Conservation (phyloP, 2,888 invertebrate genomes). For the Dorcus parallelipipedus region DNA sequence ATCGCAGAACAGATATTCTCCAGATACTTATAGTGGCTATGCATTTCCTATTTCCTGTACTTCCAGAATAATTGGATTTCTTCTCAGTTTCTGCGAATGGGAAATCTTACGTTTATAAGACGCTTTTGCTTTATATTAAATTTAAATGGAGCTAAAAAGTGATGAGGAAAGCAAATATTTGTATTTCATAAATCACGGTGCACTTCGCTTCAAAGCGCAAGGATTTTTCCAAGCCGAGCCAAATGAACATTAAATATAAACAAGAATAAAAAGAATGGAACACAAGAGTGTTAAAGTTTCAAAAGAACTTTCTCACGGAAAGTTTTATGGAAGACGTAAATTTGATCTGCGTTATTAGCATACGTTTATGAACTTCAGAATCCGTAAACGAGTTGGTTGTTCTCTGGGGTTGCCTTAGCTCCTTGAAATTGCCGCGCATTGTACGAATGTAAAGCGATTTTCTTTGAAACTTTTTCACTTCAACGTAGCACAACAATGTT, state of each 20-base stretch:
- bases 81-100: too few relatives aligned
- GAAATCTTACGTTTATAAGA: too few relatives aligned
- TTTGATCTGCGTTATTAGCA: slow-evolving; percentile 32
- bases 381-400: slow-evolving; percentile 31
- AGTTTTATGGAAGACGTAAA: slow-evolving; percentile 31
- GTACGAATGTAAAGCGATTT: slow-evolving; percentile 29
- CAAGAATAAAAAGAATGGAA: slow-evolving; percentile 21
- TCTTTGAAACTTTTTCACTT: slow-evolving; percentile 5
- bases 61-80: too few relatives aligned
- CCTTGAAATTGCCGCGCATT: slow-evolving; percentile 27
- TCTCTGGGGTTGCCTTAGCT: slow-evolving; percentile 21
- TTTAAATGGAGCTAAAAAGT: too few relatives aligned
- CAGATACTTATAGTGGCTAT: too few relatives aligned
- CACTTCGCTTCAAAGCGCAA: slow-evolving; percentile 5
- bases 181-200: background rate
- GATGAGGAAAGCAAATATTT: too few relatives aligned
- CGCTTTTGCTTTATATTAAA: too few relatives aligned
- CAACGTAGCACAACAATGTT: slow-evolving; percentile 3
- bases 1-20: too few relatives aligned
- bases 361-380: slow-evolving; percentile 33
- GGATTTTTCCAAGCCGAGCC: slow-evolving; percentile 17
- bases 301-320: slow-evolving; percentile 27
- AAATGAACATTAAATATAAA: slow-evolving; percentile 30
- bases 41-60: too few relatives aligned
- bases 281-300: slow-evolving; percentile 26